A percentile compares a stretch with the other conserved stretches of the same genome.
Evolutionary conservation across 2,797 vertebrate genomes (phyloP).

Genomic region (Anabas testudineus): DNA sequence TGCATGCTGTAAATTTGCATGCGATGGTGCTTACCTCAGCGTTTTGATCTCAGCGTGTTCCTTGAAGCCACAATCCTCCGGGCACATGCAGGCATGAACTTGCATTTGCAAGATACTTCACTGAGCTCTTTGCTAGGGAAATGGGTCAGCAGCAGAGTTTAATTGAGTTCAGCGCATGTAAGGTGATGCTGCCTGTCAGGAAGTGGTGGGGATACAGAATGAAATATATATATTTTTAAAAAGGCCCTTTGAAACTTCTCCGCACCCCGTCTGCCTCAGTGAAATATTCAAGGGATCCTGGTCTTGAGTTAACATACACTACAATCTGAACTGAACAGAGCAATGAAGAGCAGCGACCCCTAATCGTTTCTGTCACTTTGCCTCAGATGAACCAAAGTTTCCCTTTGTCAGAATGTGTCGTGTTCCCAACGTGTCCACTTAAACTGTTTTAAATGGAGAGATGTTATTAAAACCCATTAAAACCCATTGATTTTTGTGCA

Average conservation of each 20-base stretch:
- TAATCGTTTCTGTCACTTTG: not conserved
- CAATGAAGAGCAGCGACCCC: not conserved
- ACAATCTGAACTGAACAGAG: not conserved
- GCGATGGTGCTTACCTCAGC: conserved; percentile 44
- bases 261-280: not conserved
- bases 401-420: not conserved
- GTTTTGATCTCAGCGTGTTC: conserved; percentile 59
- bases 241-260: conserved; percentile 25
- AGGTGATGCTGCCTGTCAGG: conserved; percentile 38
- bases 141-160: conserved; percentile 70
- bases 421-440: not conserved
- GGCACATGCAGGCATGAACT: conserved; percentile 61
- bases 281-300: conserved; percentile 30
- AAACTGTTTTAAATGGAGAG: not conserved
- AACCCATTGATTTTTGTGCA: too few species aligned
- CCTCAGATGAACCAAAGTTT: not conserved
- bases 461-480: not conserved
- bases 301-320: conserved; percentile 5
- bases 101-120: conserved; percentile 71
- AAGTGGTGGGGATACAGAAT: conserved; percentile 37
- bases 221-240: conserved; percentile 6
- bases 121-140: conserved; percentile 70
- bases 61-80: conserved; percentile 70
- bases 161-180: conserved; percentile 69
- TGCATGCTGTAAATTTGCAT: conserved; percentile 47